Base-by-base conservation (phyloP, 1,140 invertebrate genomes). In the Homalodisca vitripennis region DNA sequence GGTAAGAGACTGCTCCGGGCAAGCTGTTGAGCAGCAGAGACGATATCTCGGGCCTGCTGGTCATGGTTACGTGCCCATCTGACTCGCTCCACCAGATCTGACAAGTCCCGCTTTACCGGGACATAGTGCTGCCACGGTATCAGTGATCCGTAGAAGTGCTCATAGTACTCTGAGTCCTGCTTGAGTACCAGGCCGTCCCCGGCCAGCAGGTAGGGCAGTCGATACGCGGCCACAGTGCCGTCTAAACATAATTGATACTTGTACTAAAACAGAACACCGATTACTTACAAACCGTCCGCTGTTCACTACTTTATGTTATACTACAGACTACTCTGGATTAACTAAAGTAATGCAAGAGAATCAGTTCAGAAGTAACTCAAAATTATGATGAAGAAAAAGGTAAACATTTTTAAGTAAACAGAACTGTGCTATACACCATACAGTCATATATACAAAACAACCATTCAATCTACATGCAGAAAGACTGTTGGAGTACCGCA, bases 231-330 rank as follows among this genome's bases (percentile, higher is more conserved):
- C 24, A 99, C 97, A 68, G 95, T 95, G 22, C 97, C 97, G 86
- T 99, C 97, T 57, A 98, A 87, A 78, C 91, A 95, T 24, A 99
- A 78, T 82, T 96, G 94, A 82, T 97, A 98, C 83, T 98, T 98
- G 76, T 95, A 95, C 94, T 98, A 82, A 74, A 87, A 86, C 78
- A 76, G n/a, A n/a, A n/a, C n/a, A n/a, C n/a, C n/a, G n/a, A n/a
- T n/a, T n/a, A n/a, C n/a, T n/a, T n/a, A n/a, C n/a, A n/a, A n/a
- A n/a, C n/a, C n/a, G n/a, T n/a, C n/a, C n/a, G n/a, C n/a, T n/a
- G n/a, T n/a, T n/a, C n/a, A n/a, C n/a, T n/a, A n/a, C n/a, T n/a
- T n/a, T n/a, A n/a, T n/a, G n/a, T n/a, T n/a, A n/a, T n/a, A n/a
- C n/a, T n/a, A n/a, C n/a, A n/a, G n/a, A n/a, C n/a, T n/a, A n/a